phyloP scores from a whole-genome alignment of 37 sponge, comb jelly and placozoan genomes.

The Halisarca cf. caerulea region DNA sequence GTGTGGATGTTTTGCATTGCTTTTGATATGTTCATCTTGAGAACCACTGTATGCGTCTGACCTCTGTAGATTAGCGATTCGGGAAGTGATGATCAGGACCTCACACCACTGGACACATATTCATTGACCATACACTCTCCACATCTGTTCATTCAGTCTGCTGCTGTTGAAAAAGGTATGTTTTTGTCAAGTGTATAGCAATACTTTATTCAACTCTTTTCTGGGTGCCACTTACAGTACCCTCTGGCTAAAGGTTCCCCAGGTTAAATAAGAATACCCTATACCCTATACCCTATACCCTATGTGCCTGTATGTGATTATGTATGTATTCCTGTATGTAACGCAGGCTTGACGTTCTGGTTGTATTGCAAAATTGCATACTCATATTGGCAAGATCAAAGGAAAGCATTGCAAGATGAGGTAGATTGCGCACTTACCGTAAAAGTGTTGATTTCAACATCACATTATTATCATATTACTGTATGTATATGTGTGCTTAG shows the following conservation, averaged over 20 bases:
- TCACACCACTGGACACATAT: constrained; percentile 52
- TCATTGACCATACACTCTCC: constrained; percentile 60
- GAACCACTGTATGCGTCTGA: not conserved
- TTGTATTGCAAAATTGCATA: constrained; percentile 82
- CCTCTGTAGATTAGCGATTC: constrained; percentile 4
- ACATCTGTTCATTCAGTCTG: constrained; percentile 73
- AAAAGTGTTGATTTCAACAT: no score
- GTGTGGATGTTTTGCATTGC: no score
- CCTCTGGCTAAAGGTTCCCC: no score
- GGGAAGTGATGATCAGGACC: constrained; percentile 24
- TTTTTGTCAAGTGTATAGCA: not conserved
- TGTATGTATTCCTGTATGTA: not conserved
- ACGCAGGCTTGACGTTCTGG: constrained; percentile 74
- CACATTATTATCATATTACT: not conserved
- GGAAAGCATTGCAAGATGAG: constrained; percentile 71
- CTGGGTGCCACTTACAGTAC: no score
- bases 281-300: no score
- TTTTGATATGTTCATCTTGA: not conserved
- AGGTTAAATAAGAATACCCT: no score
- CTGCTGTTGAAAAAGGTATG: constrained; percentile 77
- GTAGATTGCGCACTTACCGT: constrained; percentile 34
- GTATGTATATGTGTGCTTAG: not conserved
- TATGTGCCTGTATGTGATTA: not conserved
- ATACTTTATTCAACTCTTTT: not conserved
- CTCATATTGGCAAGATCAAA: constrained; percentile 78